phyloP scores from a whole-genome alignment of 2,888 invertebrate genomes.

The Eupithecia pulchellata region DNA sequence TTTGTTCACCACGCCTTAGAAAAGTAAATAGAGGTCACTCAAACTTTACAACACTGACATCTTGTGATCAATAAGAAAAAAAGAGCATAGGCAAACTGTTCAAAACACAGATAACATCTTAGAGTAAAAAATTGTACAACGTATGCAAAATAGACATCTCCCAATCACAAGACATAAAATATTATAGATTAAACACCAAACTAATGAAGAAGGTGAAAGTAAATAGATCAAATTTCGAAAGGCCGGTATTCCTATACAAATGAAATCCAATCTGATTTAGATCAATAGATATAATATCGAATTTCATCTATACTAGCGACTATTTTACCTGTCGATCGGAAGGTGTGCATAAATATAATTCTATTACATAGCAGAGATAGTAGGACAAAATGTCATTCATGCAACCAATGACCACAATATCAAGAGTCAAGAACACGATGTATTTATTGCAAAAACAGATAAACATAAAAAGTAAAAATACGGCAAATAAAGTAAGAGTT shows the following conservation, averaged over 20 bases:
- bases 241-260: slow-evolving; percentile 54
- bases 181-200: slow-evolving; percentile 7
- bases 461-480: slow-evolving; percentile 4
- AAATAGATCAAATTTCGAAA: slow-evolving; percentile 67
- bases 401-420: background rate
- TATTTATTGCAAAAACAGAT: background rate
- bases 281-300: background rate
- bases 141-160: background rate
- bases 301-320: background rate
- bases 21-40: slow-evolving; percentile 73
- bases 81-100: background rate
- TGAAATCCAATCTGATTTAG: slow-evolving; percentile 69
- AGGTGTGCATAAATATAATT: background rate
- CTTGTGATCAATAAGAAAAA: too few relatives aligned
- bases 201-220: slow-evolving; percentile 60
- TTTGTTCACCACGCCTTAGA: slow-evolving; percentile 68
- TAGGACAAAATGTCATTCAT: background rate
- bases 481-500: slow-evolving; percentile 41
- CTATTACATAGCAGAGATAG: background rate
- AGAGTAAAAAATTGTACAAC: too few relatives aligned
- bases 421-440: background rate
- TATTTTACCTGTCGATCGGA: background rate
- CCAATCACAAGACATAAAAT: background rate
- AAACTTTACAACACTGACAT: slow-evolving; percentile 23
- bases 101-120: background rate